Percentiles rank a stretch among this genome's conserved stretches.
phyloP scores from a whole-genome alignment of 2,797 vertebrate genomes.

The Malurus leucopterus region DNA sequence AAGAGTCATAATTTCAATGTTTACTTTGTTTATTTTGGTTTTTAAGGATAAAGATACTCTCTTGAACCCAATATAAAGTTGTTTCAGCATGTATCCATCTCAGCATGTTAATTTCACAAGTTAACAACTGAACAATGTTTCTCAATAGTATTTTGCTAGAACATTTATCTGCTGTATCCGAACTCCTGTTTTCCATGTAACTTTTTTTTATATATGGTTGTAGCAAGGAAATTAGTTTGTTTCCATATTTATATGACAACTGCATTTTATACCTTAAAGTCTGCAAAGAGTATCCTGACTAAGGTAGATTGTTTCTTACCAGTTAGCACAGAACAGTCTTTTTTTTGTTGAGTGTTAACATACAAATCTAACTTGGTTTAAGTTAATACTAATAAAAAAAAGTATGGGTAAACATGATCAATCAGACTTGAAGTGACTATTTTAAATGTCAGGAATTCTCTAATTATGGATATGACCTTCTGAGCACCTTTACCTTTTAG shows the following conservation, averaged over 20 bases:
- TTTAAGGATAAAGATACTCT: background rate
- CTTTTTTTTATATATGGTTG: background rate
- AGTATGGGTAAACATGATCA: background rate
- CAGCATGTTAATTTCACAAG: background rate
- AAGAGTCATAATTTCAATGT: conserved; percentile 5
- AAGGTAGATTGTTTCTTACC: background rate
- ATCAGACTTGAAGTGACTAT: background rate
- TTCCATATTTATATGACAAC: background rate
- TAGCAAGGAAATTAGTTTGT: background rate
- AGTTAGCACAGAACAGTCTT: rapidly evolving
- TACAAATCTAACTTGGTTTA: background rate
- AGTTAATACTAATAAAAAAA: background rate
- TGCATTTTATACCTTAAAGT: background rate
- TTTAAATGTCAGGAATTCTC: background rate
- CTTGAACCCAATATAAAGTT: background rate
- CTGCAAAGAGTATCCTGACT: background rate
- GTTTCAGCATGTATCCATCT: background rate
- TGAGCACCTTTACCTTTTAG: conserved; percentile 37
- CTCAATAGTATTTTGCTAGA: background rate
- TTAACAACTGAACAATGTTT: background rate
- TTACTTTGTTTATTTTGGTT: background rate
- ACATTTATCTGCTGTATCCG: background rate
- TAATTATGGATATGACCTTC: background rate
- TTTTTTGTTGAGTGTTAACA: background rate
- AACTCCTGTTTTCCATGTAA: background rate